Conservation (phyloP, 2,888 invertebrate species). For the Xestia rhomboidea region DNA sequence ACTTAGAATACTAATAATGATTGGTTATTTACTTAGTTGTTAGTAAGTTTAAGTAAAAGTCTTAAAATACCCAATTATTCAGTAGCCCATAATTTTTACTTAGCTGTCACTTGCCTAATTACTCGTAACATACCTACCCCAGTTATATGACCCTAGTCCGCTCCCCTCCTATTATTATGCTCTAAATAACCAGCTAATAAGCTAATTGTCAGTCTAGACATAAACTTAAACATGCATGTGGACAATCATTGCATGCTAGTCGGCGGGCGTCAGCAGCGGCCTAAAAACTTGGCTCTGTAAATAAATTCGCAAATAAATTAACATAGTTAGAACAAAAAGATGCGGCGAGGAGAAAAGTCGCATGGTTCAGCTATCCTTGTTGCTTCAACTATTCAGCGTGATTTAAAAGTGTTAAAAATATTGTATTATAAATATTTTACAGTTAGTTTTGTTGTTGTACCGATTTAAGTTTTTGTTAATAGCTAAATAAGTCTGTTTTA, state of each 20-base stretch:
- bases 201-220: slow-evolving; percentile 65
- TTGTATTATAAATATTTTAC: not conserved
- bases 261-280: slow-evolving; percentile 56
- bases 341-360: slow-evolving; percentile 48
- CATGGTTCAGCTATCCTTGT: slow-evolving; percentile 48
- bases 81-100: not conserved
- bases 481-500: not conserved
- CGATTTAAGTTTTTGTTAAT: not conserved
- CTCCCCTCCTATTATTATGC: slow-evolving; percentile 65
- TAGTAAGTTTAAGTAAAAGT: not conserved
- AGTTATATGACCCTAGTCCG: slow-evolving; percentile 59
- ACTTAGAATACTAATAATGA: not conserved
- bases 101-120: slow-evolving; percentile 2
- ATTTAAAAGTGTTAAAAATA: slow-evolving; percentile 40
- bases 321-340: slow-evolving; percentile 44
- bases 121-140: slow-evolving; percentile 17
- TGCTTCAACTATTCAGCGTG: slow-evolving; percentile 33
- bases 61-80: not conserved
- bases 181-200: slow-evolving; percentile 72
- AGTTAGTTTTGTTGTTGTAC: not conserved
- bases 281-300: slow-evolving; percentile 63
- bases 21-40: not conserved
- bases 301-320: slow-evolving; percentile 54
- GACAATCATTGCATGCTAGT: slow-evolving; percentile 58
- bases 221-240: slow-evolving; percentile 61